Percentiles rank a stretch among this genome's conserved stretches.
These are phyloP conservation scores for Sclerodermus sp. DNA, from an alignment of 2,888 invertebrate genomes.

Conservation along the genomic window DNA sequence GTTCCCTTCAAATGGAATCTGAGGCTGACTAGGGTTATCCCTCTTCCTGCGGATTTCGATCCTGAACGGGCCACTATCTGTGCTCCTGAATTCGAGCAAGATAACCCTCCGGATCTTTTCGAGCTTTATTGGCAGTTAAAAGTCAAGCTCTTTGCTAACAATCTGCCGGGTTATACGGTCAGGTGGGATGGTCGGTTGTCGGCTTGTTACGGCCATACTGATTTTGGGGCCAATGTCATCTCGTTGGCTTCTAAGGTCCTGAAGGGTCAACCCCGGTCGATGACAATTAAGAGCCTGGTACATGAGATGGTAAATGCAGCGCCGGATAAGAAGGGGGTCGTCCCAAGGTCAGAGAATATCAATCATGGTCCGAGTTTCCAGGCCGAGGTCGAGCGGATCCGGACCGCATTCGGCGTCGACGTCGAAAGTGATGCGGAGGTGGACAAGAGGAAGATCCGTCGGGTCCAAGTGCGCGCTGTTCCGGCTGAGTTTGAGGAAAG, in stretches of 20 bases:
- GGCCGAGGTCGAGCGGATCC: background rate
- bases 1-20: too few relatives aligned
- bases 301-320: background rate
- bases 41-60: background rate
- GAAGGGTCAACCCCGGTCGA: background rate
- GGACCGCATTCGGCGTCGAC: background rate
- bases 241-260: background rate
- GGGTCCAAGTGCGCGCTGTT: too few relatives aligned
- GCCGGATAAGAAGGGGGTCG: background rate
- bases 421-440: too few relatives aligned
- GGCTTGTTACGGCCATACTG: background rate
- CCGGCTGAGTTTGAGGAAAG: too few relatives aligned
- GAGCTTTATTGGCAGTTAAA: background rate
- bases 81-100: background rate
- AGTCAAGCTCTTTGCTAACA: background rate
- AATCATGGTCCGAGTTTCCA: background rate
- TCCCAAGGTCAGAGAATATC: background rate
- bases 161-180: background rate
- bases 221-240: background rate
- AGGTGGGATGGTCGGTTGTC: background rate
- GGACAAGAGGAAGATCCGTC: too few relatives aligned
- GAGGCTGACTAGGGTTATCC: background rate
- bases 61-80: background rate
- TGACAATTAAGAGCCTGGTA: background rate
- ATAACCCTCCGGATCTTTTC: background rate